Evolutionary conservation across 1,140 invertebrate genomes (phyloP).

Genomic region (Oryzaephilus surinamensis): DNA sequence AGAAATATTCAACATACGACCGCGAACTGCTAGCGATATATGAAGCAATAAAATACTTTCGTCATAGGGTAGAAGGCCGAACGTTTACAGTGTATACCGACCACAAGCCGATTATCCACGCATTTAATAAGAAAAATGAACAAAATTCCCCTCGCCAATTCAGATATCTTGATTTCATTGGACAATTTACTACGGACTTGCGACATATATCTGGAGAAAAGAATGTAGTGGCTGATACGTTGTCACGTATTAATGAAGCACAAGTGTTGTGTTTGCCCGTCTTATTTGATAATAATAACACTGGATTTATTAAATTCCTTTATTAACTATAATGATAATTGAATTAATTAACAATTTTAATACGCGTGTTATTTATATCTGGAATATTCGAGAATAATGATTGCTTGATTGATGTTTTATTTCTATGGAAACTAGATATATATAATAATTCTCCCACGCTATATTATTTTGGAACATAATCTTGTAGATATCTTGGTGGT

Average conservation of each 20-base stretch:
- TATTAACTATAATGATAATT: too few relatives aligned
- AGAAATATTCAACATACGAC: slow-evolving; percentile 35
- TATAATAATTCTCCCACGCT: too few relatives aligned
- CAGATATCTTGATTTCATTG: slow-evolving; percentile 27
- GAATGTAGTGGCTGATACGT: slow-evolving; percentile 27
- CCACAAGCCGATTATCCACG: slow-evolving; percentile 34
- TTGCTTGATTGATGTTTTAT: too few relatives aligned
- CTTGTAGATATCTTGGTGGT: too few relatives aligned
- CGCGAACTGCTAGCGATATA: slow-evolving; percentile 40
- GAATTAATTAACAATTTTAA: too few relatives aligned
- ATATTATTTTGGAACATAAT: too few relatives aligned
- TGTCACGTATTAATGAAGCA: slow-evolving; percentile 28
- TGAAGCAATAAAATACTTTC: slow-evolving; percentile 26
- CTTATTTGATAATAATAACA: too few relatives aligned
- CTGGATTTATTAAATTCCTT: too few relatives aligned
- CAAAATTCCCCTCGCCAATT: slow-evolving; percentile 25
- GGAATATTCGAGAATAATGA: too few relatives aligned
- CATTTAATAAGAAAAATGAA: slow-evolving; percentile 24
- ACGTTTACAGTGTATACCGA: slow-evolving; percentile 32
- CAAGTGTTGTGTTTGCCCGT: too few relatives aligned
- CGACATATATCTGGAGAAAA: slow-evolving; percentile 27
- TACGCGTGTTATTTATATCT: too few relatives aligned
- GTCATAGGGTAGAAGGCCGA: slow-evolving; percentile 24
- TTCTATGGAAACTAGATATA: too few relatives aligned
- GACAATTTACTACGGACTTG: slow-evolving; percentile 32